These are phyloP conservation scores for human (Homo sapiens) DNA, from an alignment of 2,113 vertebrate species.

Conservation along the genomic window GRCh38 chr1:36485501-36486000, in stretches of 20 bases:
- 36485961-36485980: background rate
- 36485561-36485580: accelerated
- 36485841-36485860: background rate
- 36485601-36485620: background rate
- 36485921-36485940: background rate
- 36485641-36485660: background rate
- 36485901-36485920: background rate
- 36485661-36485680: background rate
- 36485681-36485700: background rate
- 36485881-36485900: background rate
- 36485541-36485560: background rate
- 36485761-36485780: background rate
- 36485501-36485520: background rate
- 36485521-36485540: background rate
- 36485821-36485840: background rate
- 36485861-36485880: background rate
- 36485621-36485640: too few relatives aligned
- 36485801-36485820: accelerated
- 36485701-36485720: background rate
- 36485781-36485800: accelerated
- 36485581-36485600: too few relatives aligned
- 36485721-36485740: background rate
- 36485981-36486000: background rate
- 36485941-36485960: background rate
- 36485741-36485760: background rate